Evolutionary conservation across 1,140 invertebrate genomes (phyloP).

Genomic region (Bombus polaris): DNA sequence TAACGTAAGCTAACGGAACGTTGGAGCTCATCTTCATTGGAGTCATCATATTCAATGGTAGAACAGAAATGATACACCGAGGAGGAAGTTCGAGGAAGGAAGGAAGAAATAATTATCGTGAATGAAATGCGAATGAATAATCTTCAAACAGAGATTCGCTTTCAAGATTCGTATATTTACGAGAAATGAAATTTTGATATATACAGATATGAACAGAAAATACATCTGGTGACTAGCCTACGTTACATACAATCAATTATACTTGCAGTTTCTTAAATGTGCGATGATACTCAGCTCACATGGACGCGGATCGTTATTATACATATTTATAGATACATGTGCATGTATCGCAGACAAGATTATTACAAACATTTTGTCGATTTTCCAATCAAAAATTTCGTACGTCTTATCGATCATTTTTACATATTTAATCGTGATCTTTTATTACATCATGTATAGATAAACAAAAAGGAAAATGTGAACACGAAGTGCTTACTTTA

Average conservation of each 20-base stretch:
- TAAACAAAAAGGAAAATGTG: neutral
- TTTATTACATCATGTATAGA: neutral
- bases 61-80: too few relatives aligned
- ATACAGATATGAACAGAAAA: conserved; percentile 71
- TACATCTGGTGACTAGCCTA: conserved; percentile 50
- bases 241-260: conserved; percentile 16
- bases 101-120: neutral
- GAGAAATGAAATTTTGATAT: conserved; percentile 72
- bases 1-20: too few relatives aligned
- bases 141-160: conserved; percentile 2
- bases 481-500: neutral
- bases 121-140: neutral
- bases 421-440: neutral
- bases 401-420: neutral
- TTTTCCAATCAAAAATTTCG: neutral
- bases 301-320: conserved; percentile 45
- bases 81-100: neutral
- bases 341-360: conserved; percentile 9
- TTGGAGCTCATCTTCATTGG: too few relatives aligned
- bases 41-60: too few relatives aligned
- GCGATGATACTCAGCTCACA: conserved; percentile 12
- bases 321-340: conserved; percentile 59
- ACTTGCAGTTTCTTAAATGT: neutral
- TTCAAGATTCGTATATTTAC: conserved; percentile 69
- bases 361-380: conserved; percentile 21